phyloP scores from a whole-genome alignment of 1,140 invertebrate species.

The Potamilus streckersoni region DNA sequence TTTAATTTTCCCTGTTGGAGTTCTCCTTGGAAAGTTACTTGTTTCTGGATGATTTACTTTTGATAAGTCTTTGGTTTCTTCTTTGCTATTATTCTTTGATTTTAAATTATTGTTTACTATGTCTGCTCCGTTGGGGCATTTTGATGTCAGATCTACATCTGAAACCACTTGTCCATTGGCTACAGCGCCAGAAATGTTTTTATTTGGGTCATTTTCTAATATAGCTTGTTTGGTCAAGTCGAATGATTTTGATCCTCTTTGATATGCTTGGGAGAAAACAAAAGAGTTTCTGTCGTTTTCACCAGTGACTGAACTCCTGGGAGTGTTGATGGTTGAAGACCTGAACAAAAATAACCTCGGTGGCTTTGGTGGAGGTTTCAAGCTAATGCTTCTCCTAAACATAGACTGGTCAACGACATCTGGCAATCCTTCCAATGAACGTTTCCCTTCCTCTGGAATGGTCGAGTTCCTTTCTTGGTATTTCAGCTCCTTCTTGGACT shows the following conservation, averaged over 20 bases:
- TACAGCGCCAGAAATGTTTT: constrained; percentile 12
- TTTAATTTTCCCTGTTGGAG: constrained; percentile 44
- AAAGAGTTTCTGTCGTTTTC: constrained; percentile 40
- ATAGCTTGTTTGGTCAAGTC: too few species aligned
- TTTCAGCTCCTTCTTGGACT: neutral
- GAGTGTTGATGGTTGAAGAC: constrained; percentile 51
- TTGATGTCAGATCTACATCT: constrained; percentile 15
- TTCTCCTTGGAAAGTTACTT: too few species aligned
- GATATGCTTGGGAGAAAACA: constrained; percentile 34
- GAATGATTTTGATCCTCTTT: constrained; percentile 9
- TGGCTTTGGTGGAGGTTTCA: constrained; percentile 57
- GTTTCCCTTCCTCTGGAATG: neutral
- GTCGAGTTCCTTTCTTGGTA: neutral
- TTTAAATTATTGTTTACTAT: constrained; percentile 32
- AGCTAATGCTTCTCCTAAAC: constrained; percentile 40
- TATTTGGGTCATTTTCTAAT: too few species aligned
- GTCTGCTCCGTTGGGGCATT: neutral
- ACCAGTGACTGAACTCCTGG: constrained; percentile 32
- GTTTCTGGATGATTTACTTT: too few species aligned
- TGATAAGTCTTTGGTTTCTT: too few species aligned
- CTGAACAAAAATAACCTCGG: constrained; percentile 54
- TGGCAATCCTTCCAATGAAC: constrained; percentile 24
- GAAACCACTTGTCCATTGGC: constrained; percentile 24
- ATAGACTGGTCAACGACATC: constrained; percentile 44
- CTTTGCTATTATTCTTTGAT: neutral